Evolutionary conservation across 2,888 invertebrate genomes (phyloP).

Genomic region (Craniophora ligustri): DNA sequence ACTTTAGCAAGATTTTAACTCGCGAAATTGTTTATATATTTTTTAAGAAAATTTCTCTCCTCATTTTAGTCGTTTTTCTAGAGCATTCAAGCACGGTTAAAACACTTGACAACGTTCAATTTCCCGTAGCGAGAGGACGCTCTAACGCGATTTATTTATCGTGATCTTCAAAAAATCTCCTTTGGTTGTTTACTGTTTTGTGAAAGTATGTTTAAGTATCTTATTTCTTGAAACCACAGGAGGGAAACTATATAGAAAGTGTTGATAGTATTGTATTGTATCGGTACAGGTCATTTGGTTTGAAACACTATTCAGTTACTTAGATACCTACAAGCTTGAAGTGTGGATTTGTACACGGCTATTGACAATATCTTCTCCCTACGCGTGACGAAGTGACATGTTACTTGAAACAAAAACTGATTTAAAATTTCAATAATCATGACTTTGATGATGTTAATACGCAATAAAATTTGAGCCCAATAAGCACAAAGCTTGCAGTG

Average conservation of each 20-base stretch:
- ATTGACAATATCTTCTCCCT: too few species aligned
- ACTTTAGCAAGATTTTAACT: neutral
- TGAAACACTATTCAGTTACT: too few species aligned
- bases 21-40: neutral
- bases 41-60: neutral
- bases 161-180: neutral
- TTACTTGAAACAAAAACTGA: too few species aligned
- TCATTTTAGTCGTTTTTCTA: neutral
- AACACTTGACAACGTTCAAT: neutral
- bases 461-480: neutral
- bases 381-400: too few species aligned
- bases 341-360: too few species aligned
- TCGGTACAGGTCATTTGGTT: too few species aligned
- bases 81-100: neutral
- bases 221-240: too few species aligned
- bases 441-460: slow-evolving; percentile 10
- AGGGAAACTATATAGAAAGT: too few species aligned
- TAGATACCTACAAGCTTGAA: too few species aligned
- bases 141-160: neutral
- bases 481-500: neutral
- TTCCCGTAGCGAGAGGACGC: neutral
- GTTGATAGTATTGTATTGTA: too few species aligned
- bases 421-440: too few species aligned
- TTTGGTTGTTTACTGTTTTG: neutral
- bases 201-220: too few species aligned